Conservation (phyloP, 2,113 vertebrate species). For the Oryzias melastigma region DNA sequence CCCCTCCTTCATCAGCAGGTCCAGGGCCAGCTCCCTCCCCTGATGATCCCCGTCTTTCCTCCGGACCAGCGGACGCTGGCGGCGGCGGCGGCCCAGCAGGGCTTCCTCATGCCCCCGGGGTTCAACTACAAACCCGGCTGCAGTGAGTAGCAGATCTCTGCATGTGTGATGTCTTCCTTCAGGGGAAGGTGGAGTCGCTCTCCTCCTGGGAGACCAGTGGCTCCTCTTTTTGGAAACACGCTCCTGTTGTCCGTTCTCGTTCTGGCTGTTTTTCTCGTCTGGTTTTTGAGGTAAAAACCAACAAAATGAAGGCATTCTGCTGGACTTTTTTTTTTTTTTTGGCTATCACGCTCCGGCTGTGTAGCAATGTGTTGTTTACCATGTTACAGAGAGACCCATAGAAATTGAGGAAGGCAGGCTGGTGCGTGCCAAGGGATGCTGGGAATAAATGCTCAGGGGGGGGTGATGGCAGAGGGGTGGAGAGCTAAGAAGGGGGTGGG, state of each 20-base stretch:
- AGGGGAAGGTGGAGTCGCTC: too few relatives aligned
- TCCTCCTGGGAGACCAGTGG: too few relatives aligned
- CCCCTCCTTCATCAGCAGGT: constrained; percentile 86
- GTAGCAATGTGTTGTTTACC: constrained; percentile 85
- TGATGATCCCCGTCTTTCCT: constrained; percentile 98
- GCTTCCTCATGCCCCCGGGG: constrained; percentile 96
- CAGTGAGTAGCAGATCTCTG: constrained; percentile 80
- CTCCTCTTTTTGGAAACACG: constrained; percentile 64
- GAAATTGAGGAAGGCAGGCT: constrained; percentile 36
- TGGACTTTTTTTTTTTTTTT: constrained; percentile 63
- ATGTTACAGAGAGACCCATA: constrained; percentile 63
- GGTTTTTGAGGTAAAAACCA: constrained; percentile 75
- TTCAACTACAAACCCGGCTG: constrained; percentile 99
- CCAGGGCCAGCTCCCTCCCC: constrained; percentile 95
- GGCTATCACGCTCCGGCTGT: constrained; percentile 78
- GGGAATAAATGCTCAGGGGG: constrained; percentile 70
- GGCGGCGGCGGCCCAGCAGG: constrained; percentile 94
- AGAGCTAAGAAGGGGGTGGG: constrained; percentile 36
- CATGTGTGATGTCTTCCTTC: constrained; percentile 2
- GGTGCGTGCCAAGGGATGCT: constrained; percentile 69
- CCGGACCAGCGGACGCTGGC: constrained; percentile 97
- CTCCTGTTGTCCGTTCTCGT: constrained; percentile 60
- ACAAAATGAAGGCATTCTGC: constrained; percentile 70
- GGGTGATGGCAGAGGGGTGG: constrained; percentile 42
- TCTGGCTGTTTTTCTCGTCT: constrained; percentile 68